Percentiles rank a stretch among this genome's conserved stretches.
These are phyloP conservation scores for Archegozetes longisetosus DNA, from an alignment of 1,140 invertebrate genomes.

Conservation along the genomic window DNA sequence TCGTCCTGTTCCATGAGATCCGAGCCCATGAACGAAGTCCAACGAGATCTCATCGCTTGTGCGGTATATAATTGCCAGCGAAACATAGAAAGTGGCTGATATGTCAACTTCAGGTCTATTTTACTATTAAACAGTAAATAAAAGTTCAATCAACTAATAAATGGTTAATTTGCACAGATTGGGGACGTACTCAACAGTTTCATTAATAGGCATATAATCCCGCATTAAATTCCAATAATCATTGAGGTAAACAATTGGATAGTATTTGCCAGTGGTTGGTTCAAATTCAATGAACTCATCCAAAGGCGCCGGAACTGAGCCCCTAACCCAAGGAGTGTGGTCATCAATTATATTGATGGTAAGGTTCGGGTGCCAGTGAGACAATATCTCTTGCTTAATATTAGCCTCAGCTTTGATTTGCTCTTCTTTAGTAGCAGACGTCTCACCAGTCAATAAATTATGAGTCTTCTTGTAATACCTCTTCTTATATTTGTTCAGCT, in stretches of 20 bases:
- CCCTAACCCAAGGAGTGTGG: slow-evolving; percentile 79
- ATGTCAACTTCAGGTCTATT: slow-evolving; percentile 54
- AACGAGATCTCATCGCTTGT: slow-evolving; percentile 60
- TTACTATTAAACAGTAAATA: slow-evolving; percentile 22
- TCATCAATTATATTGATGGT: slow-evolving; percentile 90
- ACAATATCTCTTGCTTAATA: slow-evolving; percentile 57
- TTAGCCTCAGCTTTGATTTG: slow-evolving; percentile 21
- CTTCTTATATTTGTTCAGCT: slow-evolving; percentile 85
- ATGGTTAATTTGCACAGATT: not conserved
- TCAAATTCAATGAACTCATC: slow-evolving; percentile 87
- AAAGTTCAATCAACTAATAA: slow-evolving; percentile 13
- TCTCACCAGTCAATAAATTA: slow-evolving; percentile 86
- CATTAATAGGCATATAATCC: slow-evolving; percentile 89
- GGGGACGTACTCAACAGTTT: slow-evolving; percentile 45
- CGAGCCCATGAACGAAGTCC: slow-evolving; percentile 34
- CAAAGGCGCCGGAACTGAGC: slow-evolving; percentile 65
- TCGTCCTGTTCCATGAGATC: slow-evolving; percentile 49
- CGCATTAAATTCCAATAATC: slow-evolving; percentile 97
- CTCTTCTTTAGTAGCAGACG: slow-evolving; percentile 53
- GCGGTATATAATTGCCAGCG: slow-evolving; percentile 93
- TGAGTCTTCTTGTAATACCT: slow-evolving; percentile 70
- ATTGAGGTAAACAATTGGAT: slow-evolving; percentile 88
- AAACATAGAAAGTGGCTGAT: slow-evolving; percentile 81
- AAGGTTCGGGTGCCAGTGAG: slow-evolving; percentile 98
- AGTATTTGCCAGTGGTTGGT: slow-evolving; percentile 60